Evolutionary conservation across 2,888 invertebrate genomes (phyloP).

Genomic region (Acholoe squamosa): DNA sequence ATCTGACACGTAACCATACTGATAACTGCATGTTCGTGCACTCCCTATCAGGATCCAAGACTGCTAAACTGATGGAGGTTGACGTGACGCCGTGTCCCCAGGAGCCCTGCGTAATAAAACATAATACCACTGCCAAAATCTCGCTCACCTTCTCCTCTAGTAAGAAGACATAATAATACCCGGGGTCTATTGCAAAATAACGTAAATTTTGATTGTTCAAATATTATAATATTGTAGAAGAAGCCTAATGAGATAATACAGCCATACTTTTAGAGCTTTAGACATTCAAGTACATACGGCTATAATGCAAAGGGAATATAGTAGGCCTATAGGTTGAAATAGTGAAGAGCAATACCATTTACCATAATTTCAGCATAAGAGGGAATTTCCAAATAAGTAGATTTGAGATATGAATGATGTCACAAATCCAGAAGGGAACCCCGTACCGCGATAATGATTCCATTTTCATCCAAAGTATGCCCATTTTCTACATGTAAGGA

Average conservation of each 20-base stretch:
- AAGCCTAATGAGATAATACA: no score
- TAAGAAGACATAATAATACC: no score
- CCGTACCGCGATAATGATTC: neutral
- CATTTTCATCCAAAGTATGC: neutral
- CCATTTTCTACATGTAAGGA: neutral
- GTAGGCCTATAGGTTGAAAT: neutral
- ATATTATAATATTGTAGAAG: no score
- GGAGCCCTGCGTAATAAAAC: conserved; percentile 42
- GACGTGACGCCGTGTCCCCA: conserved; percentile 57
- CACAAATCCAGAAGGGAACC: neutral
- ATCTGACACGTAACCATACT: neutral
- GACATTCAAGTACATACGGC: no score
- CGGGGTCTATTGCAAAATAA: no score
- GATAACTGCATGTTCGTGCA: neutral
- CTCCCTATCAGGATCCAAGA: conserved; percentile 37
- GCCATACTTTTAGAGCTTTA: neutral
- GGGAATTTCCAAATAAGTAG: no score
- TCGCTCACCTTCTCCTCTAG: conserved; percentile 19
- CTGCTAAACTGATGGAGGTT: neutral
- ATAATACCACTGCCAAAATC: neutral
- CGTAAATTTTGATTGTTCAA: no score
- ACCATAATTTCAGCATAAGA: no score
- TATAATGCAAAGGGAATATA: no score
- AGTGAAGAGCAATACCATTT: no score
- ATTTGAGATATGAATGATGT: neutral